These are phyloP conservation scores for Addax nasomaculatus DNA, from an alignment of 2,113 vertebrate genomes.

Conservation along the genomic window DNA sequence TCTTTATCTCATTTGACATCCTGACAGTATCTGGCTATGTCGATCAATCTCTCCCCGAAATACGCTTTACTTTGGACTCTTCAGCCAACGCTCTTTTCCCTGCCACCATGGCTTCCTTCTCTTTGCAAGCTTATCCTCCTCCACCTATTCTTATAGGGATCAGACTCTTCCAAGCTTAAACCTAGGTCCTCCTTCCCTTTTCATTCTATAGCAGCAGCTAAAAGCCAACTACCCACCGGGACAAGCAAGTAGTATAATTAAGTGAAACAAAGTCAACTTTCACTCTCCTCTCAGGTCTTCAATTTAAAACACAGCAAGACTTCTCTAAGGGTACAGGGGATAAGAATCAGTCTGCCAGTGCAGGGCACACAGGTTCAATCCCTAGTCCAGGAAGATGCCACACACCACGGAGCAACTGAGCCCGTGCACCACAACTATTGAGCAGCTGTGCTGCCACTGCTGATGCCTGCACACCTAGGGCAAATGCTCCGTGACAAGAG, in stretches of 20 bases:
- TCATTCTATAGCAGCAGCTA: neutral
- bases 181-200: neutral
- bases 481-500: neutral
- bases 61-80: neutral
- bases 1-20: neutral
- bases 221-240: neutral
- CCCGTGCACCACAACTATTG: rapidly evolving
- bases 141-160: neutral
- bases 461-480: neutral
- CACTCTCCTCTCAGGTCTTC: neutral
- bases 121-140: neutral
- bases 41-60: neutral
- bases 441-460: neutral
- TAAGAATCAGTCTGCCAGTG: neutral
- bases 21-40: neutral
- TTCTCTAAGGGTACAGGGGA: neutral
- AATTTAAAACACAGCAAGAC: neutral
- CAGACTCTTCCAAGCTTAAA: neutral
- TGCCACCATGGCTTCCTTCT: neutral
- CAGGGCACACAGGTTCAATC: neutral
- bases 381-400: neutral
- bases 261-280: neutral
- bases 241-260: neutral
- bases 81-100: neutral
- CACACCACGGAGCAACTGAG: neutral